phyloP scores from a whole-genome alignment of 2,888 invertebrate genomes.

The Andrena marginata region DNA sequence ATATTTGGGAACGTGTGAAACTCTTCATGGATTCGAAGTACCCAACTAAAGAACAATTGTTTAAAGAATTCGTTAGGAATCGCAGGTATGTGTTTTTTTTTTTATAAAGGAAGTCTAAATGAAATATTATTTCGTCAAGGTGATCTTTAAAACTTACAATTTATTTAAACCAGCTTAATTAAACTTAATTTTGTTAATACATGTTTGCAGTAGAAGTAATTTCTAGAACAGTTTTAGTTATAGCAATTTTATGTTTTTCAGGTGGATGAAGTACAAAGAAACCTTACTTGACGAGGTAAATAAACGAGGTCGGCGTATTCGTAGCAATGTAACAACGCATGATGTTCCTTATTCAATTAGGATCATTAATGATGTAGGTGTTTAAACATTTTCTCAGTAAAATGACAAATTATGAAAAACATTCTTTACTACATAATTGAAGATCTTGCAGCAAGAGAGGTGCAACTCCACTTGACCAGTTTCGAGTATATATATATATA shows the following conservation, averaged over 20 bases:
- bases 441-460: not conserved
- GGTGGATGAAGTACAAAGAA: constrained; percentile 87
- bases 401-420: not conserved
- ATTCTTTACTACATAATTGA: not conserved
- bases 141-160: no score
- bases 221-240: not conserved
- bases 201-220: no score
- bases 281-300: constrained; percentile 86
- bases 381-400: not conserved
- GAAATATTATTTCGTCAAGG: no score
- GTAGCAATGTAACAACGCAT: constrained; percentile 87
- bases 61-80: constrained; percentile 86
- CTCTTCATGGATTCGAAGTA: constrained; percentile 88
- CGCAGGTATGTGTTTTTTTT: constrained; percentile 79
- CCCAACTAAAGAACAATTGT: constrained; percentile 87
- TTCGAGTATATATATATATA: no score
- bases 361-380: constrained; percentile 85
- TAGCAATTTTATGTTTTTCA: constrained; percentile 52
- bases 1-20: constrained; percentile 89
- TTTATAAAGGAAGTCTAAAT: not conserved
- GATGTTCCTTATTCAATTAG: constrained; percentile 89
- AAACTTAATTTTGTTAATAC: no score
- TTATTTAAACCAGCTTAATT: no score
- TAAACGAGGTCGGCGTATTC: constrained; percentile 84
- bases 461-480: no score